Percentiles rank a stretch among this genome's conserved stretches.
Evolutionary conservation across 2,113 vertebrate genomes (phyloP).

Genomic region (Alectura lathami): DNA sequence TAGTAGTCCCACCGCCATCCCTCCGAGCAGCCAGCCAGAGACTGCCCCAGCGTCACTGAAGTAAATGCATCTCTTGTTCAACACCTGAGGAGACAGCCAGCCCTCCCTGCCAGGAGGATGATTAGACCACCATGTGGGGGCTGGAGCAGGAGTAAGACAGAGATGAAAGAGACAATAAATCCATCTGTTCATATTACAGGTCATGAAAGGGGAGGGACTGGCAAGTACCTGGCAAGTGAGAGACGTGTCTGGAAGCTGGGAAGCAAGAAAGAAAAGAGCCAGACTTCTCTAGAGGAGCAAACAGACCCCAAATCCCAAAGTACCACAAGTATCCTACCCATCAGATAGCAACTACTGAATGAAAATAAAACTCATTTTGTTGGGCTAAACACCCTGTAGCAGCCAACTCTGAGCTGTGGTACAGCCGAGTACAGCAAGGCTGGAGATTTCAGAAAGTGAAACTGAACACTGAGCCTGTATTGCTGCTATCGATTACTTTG

Average conservation of each 20-base stretch:
- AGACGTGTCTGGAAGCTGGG: not conserved
- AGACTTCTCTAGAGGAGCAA: not conserved
- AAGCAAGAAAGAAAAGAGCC: not conserved
- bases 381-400: not conserved
- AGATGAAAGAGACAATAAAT: slow-evolving; percentile 23
- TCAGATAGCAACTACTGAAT: not conserved
- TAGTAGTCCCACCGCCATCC: not conserved
- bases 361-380: not conserved
- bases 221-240: not conserved
- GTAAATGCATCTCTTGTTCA: not conserved
- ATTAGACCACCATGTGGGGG: not conserved
- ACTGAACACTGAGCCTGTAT: not conserved
- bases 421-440: not conserved
- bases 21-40: not conserved
- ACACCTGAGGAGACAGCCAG: not conserved
- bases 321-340: not conserved
- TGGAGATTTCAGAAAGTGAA: not conserved
- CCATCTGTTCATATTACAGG: not conserved
- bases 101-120: not conserved
- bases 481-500: slow-evolving; percentile 34
- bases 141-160: not conserved
- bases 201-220: not conserved
- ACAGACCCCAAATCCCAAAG: not conserved
- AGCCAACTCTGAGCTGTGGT: not conserved
- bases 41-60: not conserved